Evolutionary conservation across 2,113 vertebrate genomes (phyloP), one percentile per base, ranked within the genome.

Genomic region (Excalfactoria chinensis): DNA sequence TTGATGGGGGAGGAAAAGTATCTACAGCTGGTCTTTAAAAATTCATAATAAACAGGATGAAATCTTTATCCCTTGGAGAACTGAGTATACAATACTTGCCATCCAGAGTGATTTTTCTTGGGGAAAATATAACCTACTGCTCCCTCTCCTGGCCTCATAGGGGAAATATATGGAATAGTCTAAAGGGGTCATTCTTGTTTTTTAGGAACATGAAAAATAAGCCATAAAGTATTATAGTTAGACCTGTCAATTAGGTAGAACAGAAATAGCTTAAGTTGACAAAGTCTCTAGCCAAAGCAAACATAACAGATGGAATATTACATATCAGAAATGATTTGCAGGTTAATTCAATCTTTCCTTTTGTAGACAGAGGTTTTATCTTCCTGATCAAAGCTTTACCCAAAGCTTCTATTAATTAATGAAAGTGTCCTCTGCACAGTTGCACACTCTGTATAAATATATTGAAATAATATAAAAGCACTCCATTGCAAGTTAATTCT

Each of bases 171-270:
- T 70, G 60, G 63, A 97, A 62, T 88, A 86, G 97, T 97, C 97
- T 97, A 97, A 96, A 98, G 97, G 95, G 97, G 97, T 97, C 97
- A 97, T 97, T 96, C 96, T 98, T 98, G 97, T 96, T 97, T 97
- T 97, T 97, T 96, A 96, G 91, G 96, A 41, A 76, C 84, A 76
- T 74, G 85, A 86, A 93, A 86, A 71, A 21, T 75, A 81, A 85
- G 49, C 72, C 41, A 15, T 22, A 13, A 91, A 81, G 44, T 76
- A 53, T 77, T 63, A 13, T 26, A 34, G 69, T 79, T 78, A 75
- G 83, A 68, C 35, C 68, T 95, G 83, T 85, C 23, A 59, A 35
- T 93, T 86, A 89, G 70, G 84, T 51, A 67, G 46, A 40, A 58
- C 43, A 69, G 81, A 73, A 94, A 81, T 76, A 63, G 68, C 56